Base-by-base conservation (phyloP, 2,797 vertebrate genomes). In the Paramormyrops hopkinsi region DNA sequence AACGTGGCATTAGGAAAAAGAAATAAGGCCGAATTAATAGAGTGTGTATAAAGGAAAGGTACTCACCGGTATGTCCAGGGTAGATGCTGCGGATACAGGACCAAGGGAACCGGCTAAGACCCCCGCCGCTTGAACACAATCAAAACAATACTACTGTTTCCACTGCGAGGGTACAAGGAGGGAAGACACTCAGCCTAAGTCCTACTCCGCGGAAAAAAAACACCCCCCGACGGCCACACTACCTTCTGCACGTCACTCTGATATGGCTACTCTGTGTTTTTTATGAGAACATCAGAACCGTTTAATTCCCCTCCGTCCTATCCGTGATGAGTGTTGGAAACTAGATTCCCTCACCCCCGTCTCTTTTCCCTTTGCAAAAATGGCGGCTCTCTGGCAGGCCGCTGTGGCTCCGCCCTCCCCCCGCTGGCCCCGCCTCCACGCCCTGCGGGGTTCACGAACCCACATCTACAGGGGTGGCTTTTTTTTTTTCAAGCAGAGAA, bases 291-390 rank as follows among this genome's bases (percentile, higher is more conserved):
- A 65, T 56, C 53, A 8, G 93, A 95, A 95, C 94, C 93, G 93
- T 93, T 92, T 93, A 94, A 94, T 95, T 91, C 51, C 93, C 76
- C 76, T n/a, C 76, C 76, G 76, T 82, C 76, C 76, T 93, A 93
- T 94, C 93, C 93, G 92, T 92, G 93, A 93, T 94, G 94, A 95
- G 93, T 95, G 95, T 96, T 94, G 94, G 95, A 96, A 96, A 96
- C 95, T 95, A 95, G 95, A 96, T 95, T 95, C 95, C 93, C 95
- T 96, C 95, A 94, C 94, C 95, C 93, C 97, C 97, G 96, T 97
- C 95, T 96, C 95, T 96, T 95, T 96, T 97, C 97, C 97, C 97
- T 97, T 97, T 97, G 97, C 97, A 98, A 99, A 99, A 99, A 99
- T 99, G 98, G 98, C 98, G 98, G 97, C 97, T 96, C 76, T 44